These are phyloP conservation scores for Drosophila kanekoi DNA, from an alignment of 2,888 invertebrate genomes.

Conservation along the genomic window DNA sequence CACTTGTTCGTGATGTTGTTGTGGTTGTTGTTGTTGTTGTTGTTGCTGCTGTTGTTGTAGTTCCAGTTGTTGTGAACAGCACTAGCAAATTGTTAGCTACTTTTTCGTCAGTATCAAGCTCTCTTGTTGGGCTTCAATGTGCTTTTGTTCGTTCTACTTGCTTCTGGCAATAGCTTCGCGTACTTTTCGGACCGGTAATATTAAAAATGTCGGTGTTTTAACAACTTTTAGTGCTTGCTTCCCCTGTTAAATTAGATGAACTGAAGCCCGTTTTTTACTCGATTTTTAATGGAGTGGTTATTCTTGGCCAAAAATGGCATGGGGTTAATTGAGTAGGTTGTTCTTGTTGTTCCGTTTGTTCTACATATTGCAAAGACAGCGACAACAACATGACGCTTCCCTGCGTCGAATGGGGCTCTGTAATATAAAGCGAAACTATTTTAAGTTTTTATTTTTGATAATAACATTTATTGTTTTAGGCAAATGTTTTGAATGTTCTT, in stretches of 20 bases:
- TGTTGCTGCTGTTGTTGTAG: neutral
- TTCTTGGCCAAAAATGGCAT: conserved; percentile 41
- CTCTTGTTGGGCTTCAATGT: conserved; percentile 21
- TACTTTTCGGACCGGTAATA: conserved; percentile 22
- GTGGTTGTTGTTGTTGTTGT: conserved; percentile 15
- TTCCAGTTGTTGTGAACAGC: conserved; percentile 8
- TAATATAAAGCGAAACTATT: neutral
- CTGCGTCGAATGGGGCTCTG: conserved; percentile 39
- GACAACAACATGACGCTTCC: conserved; percentile 73
- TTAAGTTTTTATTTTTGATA: too few species aligned
- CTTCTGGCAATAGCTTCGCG: conserved; percentile 23
- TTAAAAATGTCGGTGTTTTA: conserved; percentile 30
- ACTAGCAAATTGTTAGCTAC: conserved; percentile 29
- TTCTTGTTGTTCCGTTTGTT: conserved; percentile 38
- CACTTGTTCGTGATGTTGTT: conserved; percentile 45
- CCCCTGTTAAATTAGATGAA: conserved; percentile 30
- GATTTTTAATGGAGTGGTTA: conserved; percentile 27
- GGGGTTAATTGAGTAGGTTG: conserved; percentile 37
- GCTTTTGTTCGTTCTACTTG: conserved; percentile 46
- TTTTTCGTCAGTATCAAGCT: conserved; percentile 29
- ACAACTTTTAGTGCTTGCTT: neutral
- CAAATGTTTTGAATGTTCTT: too few species aligned
- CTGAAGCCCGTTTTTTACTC: conserved; percentile 32
- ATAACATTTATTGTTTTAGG: too few species aligned
- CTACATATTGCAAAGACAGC: conserved; percentile 50